A percentile compares a stretch with the other conserved stretches of the same genome.
Conservation (phyloP, 2,888 invertebrate genomes). For the Trissoscelio sp. region DNA sequence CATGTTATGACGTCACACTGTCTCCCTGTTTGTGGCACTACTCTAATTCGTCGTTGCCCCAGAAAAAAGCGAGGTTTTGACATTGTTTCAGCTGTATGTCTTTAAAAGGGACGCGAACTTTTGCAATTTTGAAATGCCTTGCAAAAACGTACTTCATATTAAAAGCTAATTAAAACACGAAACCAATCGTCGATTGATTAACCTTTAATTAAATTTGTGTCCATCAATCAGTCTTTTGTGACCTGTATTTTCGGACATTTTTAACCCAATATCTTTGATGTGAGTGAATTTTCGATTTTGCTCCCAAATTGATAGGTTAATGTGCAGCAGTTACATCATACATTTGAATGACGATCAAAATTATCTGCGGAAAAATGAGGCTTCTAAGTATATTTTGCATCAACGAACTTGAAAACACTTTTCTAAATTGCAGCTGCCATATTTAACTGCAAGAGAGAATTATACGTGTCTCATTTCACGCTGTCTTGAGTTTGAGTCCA, state of each 20-base stretch:
- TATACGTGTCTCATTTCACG: conserved; percentile 27
- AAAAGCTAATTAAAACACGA: not conserved
- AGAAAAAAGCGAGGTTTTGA: conserved; percentile 11
- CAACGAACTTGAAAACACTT: too few relatives aligned
- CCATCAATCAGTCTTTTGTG: not conserved
- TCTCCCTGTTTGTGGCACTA: not conserved
- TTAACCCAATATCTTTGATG: not conserved
- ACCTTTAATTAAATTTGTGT: not conserved
- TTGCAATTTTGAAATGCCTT: not conserved
- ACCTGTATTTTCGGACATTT: not conserved
- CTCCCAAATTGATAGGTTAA: too few relatives aligned
- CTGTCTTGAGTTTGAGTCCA: not conserved
- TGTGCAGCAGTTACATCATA: too few relatives aligned
- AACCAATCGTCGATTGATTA: not conserved
- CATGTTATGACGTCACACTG: conserved; percentile 26
- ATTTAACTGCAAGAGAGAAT: not conserved
- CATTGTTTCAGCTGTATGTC: not conserved
- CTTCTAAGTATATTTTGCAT: too few relatives aligned
- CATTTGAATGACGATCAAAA: too few relatives aligned
- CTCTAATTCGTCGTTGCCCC: conserved; percentile 17
- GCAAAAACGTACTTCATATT: not conserved
- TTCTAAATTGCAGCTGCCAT: not conserved
- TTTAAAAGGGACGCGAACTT: conserved; percentile 5
- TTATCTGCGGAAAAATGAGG: too few relatives aligned
- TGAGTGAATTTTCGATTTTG: too few relatives aligned